Conservation (phyloP, 2,888 invertebrate species). For the Drosophila mercatorum region DNA sequence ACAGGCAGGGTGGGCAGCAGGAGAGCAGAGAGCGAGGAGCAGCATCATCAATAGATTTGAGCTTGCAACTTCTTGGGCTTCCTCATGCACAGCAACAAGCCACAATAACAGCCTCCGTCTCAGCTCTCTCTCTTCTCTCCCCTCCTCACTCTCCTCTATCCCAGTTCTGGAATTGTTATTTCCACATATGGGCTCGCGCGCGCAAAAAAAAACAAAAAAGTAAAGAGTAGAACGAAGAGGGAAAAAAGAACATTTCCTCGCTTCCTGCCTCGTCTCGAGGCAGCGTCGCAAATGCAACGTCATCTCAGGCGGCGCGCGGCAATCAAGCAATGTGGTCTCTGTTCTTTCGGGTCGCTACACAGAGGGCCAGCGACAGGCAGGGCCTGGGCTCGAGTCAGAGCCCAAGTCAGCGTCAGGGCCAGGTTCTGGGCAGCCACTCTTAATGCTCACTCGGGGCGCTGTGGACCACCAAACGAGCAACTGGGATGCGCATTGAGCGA, state of each 20-base stretch:
- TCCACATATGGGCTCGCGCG: constrained; percentile 73
- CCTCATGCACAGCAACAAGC: constrained; percentile 52
- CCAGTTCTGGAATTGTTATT: constrained; percentile 67
- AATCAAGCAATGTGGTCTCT: constrained; percentile 68
- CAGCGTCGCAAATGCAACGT: constrained; percentile 73
- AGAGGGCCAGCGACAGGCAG: constrained; percentile 15
- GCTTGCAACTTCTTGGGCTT: constrained; percentile 69
- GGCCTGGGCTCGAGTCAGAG: constrained; percentile 7
- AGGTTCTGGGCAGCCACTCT: constrained; percentile 37
- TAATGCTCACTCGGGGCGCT: constrained; percentile 70
- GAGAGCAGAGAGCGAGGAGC: background rate
- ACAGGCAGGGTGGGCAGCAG: background rate
- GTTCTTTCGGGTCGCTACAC: constrained; percentile 25
- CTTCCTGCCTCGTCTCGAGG: constrained; percentile 63
- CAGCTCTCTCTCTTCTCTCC: constrained; percentile 1
- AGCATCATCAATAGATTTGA: constrained; percentile 70
- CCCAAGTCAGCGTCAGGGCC: constrained; percentile 20
- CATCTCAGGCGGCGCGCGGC: constrained; percentile 70
- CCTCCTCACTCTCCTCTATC: background rate
- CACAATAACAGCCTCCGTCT: constrained; percentile 18
- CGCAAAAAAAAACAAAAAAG: constrained; percentile 18
- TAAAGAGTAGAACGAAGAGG: constrained; percentile 28
- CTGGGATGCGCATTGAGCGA: constrained; percentile 31
- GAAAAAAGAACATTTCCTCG: constrained; percentile 57
- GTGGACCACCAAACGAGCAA: constrained; percentile 76